Conservation (phyloP, 2,888 invertebrate genomes). For the Subacronicta megacephala region DNA sequence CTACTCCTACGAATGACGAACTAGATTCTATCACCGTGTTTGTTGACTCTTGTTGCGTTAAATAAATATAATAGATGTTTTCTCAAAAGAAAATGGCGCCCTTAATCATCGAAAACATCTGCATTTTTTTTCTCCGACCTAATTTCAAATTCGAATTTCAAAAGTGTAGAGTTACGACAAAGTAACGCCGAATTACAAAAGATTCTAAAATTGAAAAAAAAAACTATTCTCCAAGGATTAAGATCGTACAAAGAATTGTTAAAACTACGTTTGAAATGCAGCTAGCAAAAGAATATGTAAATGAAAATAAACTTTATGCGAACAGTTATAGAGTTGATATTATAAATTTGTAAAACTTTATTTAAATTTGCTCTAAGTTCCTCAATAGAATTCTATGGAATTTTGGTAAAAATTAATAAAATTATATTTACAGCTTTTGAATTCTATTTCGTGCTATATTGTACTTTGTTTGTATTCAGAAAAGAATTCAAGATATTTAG, state of each 20-base stretch:
- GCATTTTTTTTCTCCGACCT: not conserved
- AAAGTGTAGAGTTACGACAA: not conserved
- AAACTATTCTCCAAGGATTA: conserved; percentile 1
- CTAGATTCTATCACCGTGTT: too few relatives aligned
- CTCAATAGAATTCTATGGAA: conserved; percentile 1
- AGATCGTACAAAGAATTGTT: not conserved
- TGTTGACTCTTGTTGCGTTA: too few relatives aligned
- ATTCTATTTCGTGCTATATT: not conserved
- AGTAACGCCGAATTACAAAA: conserved; percentile 1
- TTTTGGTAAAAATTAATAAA: conserved; percentile 1
- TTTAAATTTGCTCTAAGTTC: not conserved
- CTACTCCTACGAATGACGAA: too few relatives aligned
- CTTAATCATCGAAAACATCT: not conserved
- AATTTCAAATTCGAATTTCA: conserved; percentile 1
- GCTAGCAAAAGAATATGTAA: not conserved
- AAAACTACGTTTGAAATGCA: not conserved
- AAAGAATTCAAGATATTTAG: not conserved
- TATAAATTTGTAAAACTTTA: not conserved
- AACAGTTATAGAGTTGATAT: not conserved
- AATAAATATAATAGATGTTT: too few relatives aligned
- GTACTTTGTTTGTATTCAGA: not conserved
- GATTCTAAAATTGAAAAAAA: not conserved
- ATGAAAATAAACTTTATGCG: not conserved
- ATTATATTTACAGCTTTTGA: not conserved
- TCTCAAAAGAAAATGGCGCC: not conserved